Evolutionary conservation across 2,113 vertebrate species (phyloP).

Genomic region (Sinocyclocheilus anophthalmus): DNA sequence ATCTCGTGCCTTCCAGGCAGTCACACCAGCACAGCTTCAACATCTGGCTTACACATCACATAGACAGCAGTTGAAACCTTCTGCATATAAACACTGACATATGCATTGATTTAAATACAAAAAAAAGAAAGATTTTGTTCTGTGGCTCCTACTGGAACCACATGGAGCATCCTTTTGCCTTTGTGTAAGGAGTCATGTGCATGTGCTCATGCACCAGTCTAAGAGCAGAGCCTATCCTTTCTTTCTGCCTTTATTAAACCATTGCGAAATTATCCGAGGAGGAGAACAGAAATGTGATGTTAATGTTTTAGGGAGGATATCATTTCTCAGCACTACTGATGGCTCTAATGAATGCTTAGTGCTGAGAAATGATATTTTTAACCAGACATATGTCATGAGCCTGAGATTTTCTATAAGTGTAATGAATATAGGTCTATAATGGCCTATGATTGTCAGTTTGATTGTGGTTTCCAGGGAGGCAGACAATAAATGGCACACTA

Average conservation of each 20-base stretch:
- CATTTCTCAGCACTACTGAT: background rate
- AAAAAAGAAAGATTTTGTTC: constrained; percentile 9
- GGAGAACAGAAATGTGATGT: background rate
- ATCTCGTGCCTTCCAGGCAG: background rate
- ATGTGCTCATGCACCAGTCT: constrained; percentile 20
- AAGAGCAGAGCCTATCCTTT: background rate
- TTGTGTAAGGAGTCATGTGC: constrained; percentile 27
- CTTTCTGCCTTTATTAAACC: background rate
- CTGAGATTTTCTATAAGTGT: background rate
- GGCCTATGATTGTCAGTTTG: background rate
- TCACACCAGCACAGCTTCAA: background rate
- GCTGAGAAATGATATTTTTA: background rate
- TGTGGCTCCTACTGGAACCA: constrained; percentile 4
- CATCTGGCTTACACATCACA: constrained; percentile 7
- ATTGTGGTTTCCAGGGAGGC: constrained; percentile 32
- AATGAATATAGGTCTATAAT: background rate
- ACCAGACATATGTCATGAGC: background rate
- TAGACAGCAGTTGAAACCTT: background rate
- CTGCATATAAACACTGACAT: background rate
- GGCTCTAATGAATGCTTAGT: background rate
- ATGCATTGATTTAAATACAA: background rate
- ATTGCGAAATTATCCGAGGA: background rate
- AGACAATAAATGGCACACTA: constrained; percentile 66
- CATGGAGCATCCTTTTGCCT: constrained; percentile 36
- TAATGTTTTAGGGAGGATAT: background rate